These are phyloP conservation scores for Azorinus chamasolen DNA, from an alignment of 2,888 invertebrate genomes.

Conservation along the genomic window DNA sequence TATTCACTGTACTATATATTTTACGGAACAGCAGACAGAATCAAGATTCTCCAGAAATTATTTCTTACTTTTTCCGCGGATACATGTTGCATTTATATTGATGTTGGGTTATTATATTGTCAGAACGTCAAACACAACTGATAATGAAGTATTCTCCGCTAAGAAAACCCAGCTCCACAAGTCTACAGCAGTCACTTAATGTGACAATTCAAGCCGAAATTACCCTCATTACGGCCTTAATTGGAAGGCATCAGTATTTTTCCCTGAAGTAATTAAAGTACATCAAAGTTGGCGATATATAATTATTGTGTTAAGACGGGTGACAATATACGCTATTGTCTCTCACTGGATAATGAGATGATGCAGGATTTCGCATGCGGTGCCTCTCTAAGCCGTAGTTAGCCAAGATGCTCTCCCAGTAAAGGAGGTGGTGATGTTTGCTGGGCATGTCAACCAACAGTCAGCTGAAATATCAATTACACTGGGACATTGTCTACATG, in stretches of 20 bases:
- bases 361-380: no score
- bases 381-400: no score
- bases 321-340: constrained; percentile 48
- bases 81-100: constrained; percentile 22
- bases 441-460: no score
- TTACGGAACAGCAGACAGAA: no score
- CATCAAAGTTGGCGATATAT: constrained; percentile 53
- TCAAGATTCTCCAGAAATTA: no score
- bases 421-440: background rate
- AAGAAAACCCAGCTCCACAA: background rate
- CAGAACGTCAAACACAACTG: constrained; percentile 20
- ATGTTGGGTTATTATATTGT: constrained; percentile 33
- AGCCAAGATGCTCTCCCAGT: no score
- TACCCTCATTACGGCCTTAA: constrained; percentile 58
- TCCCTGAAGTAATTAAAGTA: constrained; percentile 62
- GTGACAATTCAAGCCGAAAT: constrained; percentile 55
- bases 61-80: background rate
- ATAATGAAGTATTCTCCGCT: constrained; percentile 30
- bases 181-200: constrained; percentile 45
- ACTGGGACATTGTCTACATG: no score
- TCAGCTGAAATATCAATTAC: no score
- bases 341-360: constrained; percentile 18
- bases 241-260: constrained; percentile 63
- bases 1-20: no score
- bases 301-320: constrained; percentile 56